Evolutionary conservation across 2,888 invertebrate species (phyloP), one percentile per base, ranked within the genome.

Genomic region (Thereva unica): DNA sequence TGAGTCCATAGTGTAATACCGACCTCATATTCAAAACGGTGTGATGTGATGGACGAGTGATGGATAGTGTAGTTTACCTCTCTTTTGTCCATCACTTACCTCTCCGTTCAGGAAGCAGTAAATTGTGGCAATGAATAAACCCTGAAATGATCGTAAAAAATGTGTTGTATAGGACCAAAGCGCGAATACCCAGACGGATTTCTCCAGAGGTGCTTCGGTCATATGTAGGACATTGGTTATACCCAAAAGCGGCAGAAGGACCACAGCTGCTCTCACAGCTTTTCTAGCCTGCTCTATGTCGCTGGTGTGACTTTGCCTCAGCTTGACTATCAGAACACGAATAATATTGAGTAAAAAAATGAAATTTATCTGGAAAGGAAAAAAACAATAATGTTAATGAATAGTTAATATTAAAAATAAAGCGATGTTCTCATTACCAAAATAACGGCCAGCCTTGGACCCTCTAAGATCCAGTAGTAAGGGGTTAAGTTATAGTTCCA

Each of bases 401-500:
- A 49, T 1, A 42, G 34, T 9, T 23, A 53, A 45, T 44, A 3
- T 4, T 12, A 12, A 41, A 6, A 52, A 50, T 37, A 38, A 53
- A 37, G 5, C 9, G 12, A 53, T n/a, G 3, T 38, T n/a, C 9
- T 4, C 10, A 5, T 86, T 82, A 95, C 94, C 82, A 89, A 76
- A 72, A 96, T 89, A 34, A 95, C 87, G 2, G 85, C 85, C 67
- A 92, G 84, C 61, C 96, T 83, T 0, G 95, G 95, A 34, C 91
- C 95, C 80, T 97, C 95, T 37, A 95, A 82, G 71, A 96, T 92
- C 95, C 95, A 96, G 77, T 92, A 95, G 73, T 89, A 87, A 0
- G 84, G 80, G 5, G 88, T 85, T 71, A 93, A 86, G 76, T 92
- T 92, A 77, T 95, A 95, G 4, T 91, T 91, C 82, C 88, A 91